Conservation (phyloP, 2,797 vertebrate species). For the Pseudochirops cupreus region DNA sequence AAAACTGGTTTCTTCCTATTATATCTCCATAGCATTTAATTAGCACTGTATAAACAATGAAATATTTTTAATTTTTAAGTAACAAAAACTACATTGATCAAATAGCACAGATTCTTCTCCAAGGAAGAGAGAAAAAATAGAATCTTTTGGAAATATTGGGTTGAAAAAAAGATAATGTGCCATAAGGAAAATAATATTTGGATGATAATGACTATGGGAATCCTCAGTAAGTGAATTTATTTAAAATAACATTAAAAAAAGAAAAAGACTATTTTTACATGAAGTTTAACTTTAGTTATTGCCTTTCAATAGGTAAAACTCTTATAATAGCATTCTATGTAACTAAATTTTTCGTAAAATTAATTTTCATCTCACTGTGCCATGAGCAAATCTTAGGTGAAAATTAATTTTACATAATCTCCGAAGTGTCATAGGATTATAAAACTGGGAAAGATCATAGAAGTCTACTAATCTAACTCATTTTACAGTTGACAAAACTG, state of each 20-base stretch:
- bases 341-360: not conserved
- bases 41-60: slow-evolving; percentile 43
- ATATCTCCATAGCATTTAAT: slow-evolving; percentile 26
- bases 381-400: not conserved
- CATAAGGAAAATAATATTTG: not conserved
- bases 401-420: slow-evolving; percentile 35
- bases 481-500: not conserved
- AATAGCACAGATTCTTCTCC: slow-evolving; percentile 39
- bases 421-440: not conserved
- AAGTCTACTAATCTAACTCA: not conserved
- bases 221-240: slow-evolving; percentile 11
- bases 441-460: not conserved
- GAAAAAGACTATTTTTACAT: slow-evolving; percentile 25
- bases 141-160: slow-evolving; percentile 2
- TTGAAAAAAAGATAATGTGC: not conserved
- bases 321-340: not conserved
- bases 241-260: not conserved
- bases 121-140: slow-evolving; percentile 46
- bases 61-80: slow-evolving; percentile 20
- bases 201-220: slow-evolving; percentile 9
- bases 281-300: not conserved
- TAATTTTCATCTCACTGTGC: not conserved
- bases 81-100: slow-evolving; percentile 18
- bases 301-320: slow-evolving; percentile 9
- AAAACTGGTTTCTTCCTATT: slow-evolving; percentile 36